Evolutionary conservation across 2,888 invertebrate genomes (phyloP).

Genomic region (Resseliella maxima): DNA sequence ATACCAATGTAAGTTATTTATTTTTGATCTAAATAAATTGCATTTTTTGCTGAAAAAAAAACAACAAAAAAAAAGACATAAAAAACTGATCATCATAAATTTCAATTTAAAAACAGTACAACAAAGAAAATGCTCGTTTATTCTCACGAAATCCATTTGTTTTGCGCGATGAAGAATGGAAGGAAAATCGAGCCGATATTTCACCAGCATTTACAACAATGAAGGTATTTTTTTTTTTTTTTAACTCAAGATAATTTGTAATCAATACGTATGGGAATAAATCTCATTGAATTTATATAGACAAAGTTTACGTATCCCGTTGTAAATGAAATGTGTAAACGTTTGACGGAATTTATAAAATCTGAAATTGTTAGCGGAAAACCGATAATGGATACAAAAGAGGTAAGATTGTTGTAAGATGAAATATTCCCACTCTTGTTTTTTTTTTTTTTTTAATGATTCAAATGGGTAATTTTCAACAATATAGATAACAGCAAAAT

Average conservation of each 20-base stretch:
- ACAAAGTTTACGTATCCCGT: constrained; percentile 69
- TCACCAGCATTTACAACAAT: constrained; percentile 69
- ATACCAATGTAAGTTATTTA: constrained; percentile 34
- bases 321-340: constrained; percentile 67
- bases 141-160: constrained; percentile 68
- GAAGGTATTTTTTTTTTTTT: no score
- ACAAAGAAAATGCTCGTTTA: constrained; percentile 68
- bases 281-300: constrained; percentile 59
- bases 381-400: constrained; percentile 65
- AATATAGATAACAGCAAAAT: constrained; percentile 56
- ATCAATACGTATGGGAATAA: no score
- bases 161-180: constrained; percentile 69
- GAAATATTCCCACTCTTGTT: not conserved
- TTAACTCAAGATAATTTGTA: no score
- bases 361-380: constrained; percentile 63
- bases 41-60: not conserved
- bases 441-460: not conserved
- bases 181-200: constrained; percentile 67
- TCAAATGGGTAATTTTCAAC: not conserved
- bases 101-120: constrained; percentile 61
- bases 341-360: constrained; percentile 66
- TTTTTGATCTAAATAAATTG: not conserved
- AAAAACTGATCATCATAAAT: not conserved
- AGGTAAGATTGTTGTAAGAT: constrained; percentile 62
- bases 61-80: not conserved